Percentiles rank a stretch among this genome's conserved stretches.
Evolutionary conservation across 1,140 invertebrate species (phyloP).

Genomic region (Leptinotarsa undecemlineata): DNA sequence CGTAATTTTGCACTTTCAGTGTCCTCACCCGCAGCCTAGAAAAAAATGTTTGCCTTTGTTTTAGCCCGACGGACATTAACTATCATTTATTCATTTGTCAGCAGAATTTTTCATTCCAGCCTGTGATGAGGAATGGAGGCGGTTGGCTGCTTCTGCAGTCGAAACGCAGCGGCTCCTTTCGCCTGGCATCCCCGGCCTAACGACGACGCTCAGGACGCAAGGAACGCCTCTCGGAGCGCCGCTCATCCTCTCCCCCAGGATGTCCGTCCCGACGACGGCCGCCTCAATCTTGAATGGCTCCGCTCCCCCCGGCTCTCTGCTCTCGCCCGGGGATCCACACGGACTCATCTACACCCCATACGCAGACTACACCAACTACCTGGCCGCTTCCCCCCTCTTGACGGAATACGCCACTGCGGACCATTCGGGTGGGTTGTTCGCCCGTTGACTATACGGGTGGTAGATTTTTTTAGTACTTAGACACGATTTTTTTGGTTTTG

Average conservation of each 20-base stretch:
- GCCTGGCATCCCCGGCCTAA: constrained; percentile 64
- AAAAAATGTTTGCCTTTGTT: too few species aligned
- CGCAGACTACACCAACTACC: constrained; percentile 84
- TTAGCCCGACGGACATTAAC: neutral
- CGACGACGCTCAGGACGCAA: constrained; percentile 68
- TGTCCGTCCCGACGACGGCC: constrained; percentile 79
- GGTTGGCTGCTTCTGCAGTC: constrained; percentile 71
- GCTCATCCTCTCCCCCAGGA: constrained; percentile 83
- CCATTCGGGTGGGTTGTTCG: constrained; percentile 94
- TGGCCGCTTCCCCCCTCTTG: constrained; percentile 78
- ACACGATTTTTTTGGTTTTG: neutral
- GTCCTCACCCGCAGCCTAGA: too few species aligned
- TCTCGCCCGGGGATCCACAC: constrained; percentile 61
- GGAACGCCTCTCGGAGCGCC: constrained; percentile 78
- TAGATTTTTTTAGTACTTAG: constrained; percentile 8
- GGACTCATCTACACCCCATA: constrained; percentile 77
- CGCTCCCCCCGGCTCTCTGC: constrained; percentile 66
- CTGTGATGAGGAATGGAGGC: constrained; percentile 78
- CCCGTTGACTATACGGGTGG: constrained; percentile 60
- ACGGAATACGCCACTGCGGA: constrained; percentile 83
- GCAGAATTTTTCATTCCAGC: constrained; percentile 54
- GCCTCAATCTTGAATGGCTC: constrained; percentile 73
- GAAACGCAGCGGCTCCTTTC: constrained; percentile 77
- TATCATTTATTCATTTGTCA: neutral
- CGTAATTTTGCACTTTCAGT: too few species aligned